Evolutionary conservation across 2,888 invertebrate genomes (phyloP).

Genomic region (Dichetophora obliterata): DNA sequence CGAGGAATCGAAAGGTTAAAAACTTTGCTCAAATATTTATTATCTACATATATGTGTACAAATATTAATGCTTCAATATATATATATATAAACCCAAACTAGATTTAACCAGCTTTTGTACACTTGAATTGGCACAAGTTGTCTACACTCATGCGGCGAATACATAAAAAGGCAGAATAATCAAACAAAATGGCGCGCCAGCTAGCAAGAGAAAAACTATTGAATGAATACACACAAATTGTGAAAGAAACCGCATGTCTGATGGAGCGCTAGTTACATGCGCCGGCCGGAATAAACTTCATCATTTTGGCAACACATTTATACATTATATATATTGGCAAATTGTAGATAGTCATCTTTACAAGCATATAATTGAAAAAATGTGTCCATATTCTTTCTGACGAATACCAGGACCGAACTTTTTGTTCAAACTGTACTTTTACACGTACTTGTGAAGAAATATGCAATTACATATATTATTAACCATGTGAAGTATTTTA

Average conservation of each 20-base stretch:
- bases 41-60: too few relatives aligned
- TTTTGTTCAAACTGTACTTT: conserved; percentile 16
- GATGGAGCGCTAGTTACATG: conserved; percentile 13
- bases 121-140: not conserved
- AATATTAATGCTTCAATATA: not conserved
- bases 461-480: too few relatives aligned
- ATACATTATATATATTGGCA: not conserved
- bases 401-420: not conserved
- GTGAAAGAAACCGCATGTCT: conserved; percentile 32
- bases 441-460: too few relatives aligned
- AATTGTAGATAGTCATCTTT: too few relatives aligned
- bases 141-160: not conserved
- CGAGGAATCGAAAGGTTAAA: too few relatives aligned
- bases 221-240: conserved; percentile 40
- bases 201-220: conserved; percentile 33
- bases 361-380: too few relatives aligned
- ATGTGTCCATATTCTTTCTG: too few relatives aligned
- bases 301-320: not conserved
- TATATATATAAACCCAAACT: too few relatives aligned
- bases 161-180: not conserved
- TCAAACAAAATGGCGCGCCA: conserved; percentile 53
- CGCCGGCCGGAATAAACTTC: conserved; percentile 40
- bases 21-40: too few relatives aligned
- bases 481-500: too few relatives aligned
- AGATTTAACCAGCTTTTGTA: not conserved